These are phyloP conservation scores for Procambarus virginalis DNA, from an alignment of 1,140 invertebrate species.

Conservation along the genomic window DNA sequence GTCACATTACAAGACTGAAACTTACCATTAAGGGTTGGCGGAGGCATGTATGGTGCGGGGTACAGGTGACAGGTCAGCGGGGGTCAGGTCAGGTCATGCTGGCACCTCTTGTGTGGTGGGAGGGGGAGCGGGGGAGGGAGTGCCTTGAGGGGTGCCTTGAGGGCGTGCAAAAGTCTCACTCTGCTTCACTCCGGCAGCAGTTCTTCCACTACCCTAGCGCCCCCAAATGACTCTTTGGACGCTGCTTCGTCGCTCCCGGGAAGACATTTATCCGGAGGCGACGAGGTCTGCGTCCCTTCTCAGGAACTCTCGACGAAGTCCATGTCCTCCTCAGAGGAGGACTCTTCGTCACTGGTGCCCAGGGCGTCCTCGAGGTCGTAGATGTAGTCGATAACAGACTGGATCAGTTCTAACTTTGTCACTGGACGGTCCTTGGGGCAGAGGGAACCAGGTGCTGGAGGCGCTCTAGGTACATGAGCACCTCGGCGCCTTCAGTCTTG, in stretches of 20 bases:
- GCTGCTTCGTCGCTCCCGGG: constrained; percentile 34
- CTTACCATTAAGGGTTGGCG: not conserved
- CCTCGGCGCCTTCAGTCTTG: constrained; percentile 45
- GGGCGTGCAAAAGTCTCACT: not conserved
- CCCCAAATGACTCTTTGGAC: constrained; percentile 16
- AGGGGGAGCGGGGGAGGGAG: not conserved
- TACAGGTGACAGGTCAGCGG: not conserved
- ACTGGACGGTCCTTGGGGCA: constrained; percentile 76
- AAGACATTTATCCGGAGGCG: constrained; percentile 13
- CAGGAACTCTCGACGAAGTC: constrained; percentile 62
- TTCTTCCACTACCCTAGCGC: constrained; percentile 36
- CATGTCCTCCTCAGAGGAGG: constrained; percentile 61
- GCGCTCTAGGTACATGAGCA: constrained; percentile 57
- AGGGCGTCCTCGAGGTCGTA: constrained; percentile 93
- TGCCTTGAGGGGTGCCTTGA: not conserved
- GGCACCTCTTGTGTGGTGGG: not conserved
- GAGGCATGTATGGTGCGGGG: not conserved
- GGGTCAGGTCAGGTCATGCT: not conserved
- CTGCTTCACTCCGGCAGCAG: constrained; percentile 22
- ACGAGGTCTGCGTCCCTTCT: constrained; percentile 17
- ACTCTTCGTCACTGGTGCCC: constrained; percentile 48
- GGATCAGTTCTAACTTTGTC: constrained; percentile 94
- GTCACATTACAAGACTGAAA: not conserved
- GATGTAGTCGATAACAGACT: constrained; percentile 98
- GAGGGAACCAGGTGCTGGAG: constrained; percentile 81